Percentiles rank a stretch among this genome's conserved stretches.
Conservation (phyloP, 1,140 invertebrate genomes). For the Drosophila kikkawai region DNA sequence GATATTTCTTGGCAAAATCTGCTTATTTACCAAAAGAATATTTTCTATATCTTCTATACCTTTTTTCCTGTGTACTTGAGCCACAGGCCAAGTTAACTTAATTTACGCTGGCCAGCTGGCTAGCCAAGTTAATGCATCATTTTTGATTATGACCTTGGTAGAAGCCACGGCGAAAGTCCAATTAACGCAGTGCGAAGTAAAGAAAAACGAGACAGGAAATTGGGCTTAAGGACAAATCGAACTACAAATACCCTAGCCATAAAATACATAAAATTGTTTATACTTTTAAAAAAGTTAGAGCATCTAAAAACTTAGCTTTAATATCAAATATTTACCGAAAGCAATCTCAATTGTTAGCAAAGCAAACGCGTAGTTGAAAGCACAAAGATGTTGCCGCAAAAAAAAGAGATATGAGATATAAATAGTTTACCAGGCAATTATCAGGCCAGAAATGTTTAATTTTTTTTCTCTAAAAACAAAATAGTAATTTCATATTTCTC, state of each 20-base stretch:
- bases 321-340: constrained; percentile 18
- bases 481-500: constrained; percentile 7
- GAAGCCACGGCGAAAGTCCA: constrained; percentile 32
- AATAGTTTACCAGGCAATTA: constrained; percentile 47
- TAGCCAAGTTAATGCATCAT: constrained; percentile 35
- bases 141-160: constrained; percentile 56
- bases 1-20: not conserved
- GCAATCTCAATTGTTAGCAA: constrained; percentile 32
- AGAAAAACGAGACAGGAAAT: constrained; percentile 19
- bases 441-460: constrained; percentile 5
- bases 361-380: constrained; percentile 28
- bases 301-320: not conserved
- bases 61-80: constrained; percentile 11
- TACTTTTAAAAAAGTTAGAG: constrained; percentile 11
- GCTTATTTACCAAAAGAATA: not conserved
- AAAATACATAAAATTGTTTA: not conserved
- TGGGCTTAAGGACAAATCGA: not conserved
- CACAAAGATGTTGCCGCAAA: constrained; percentile 39
- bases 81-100: constrained; percentile 15
- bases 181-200: constrained; percentile 52
- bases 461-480: constrained; percentile 19
- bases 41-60: not conserved
- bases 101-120: constrained; percentile 21
- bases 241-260: constrained; percentile 8
- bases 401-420: constrained; percentile 40